Evolutionary conservation across 2,113 vertebrate genomes (phyloP).

Genomic region (Lycaon pictus): DNA sequence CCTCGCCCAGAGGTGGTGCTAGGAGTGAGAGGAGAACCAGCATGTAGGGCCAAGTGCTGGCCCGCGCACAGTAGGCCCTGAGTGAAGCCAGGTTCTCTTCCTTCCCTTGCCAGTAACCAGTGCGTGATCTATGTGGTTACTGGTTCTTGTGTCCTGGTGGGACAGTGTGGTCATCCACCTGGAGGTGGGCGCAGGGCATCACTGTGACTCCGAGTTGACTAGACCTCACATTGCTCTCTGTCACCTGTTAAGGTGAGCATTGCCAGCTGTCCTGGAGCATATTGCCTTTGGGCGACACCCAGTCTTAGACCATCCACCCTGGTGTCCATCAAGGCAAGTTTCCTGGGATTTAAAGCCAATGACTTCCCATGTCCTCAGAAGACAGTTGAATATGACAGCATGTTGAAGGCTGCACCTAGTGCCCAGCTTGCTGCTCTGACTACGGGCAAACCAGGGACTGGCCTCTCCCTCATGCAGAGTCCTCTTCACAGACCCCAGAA

Average conservation of each 20-base stretch:
- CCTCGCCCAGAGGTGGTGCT: background rate
- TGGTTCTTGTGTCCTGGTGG: background rate
- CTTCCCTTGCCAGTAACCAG: background rate
- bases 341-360: background rate
- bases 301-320: background rate
- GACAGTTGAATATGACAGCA: background rate
- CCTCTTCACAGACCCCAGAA: too few species aligned
- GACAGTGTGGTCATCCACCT: too few species aligned
- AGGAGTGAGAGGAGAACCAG: background rate
- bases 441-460: background rate
- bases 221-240: background rate
- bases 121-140: background rate
- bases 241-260: background rate
- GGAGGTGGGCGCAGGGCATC: background rate
- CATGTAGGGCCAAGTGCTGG: too few species aligned
- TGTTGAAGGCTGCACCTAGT: accelerated
- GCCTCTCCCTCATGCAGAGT: background rate
- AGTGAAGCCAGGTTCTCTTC: background rate
- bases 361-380: background rate
- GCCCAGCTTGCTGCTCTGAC: background rate
- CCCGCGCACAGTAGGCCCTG: background rate
- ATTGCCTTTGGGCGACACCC: background rate
- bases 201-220: background rate
- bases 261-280: accelerated
- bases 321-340: background rate